Base-by-base conservation (phyloP, 2,797 vertebrate species). In the Buphagus erythrorhynchus region DNA sequence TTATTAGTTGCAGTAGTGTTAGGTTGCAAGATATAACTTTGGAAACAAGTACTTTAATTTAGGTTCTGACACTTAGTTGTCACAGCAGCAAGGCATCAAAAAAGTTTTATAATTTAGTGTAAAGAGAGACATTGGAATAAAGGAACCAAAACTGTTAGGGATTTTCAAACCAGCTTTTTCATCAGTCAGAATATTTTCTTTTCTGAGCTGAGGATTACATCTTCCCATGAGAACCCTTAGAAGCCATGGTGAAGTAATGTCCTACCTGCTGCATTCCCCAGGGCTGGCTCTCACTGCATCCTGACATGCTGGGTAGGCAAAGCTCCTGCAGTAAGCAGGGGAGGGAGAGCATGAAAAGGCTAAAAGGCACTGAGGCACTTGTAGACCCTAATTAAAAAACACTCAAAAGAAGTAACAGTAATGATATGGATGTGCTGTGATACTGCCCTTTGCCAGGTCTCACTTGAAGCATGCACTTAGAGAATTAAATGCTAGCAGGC, bases 1-100 rank as follows among this genome's bases (percentile, higher is more conserved):
- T 95, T 46, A 88, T 79, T 97, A 66, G 93, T 90, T 83, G 68
- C 49, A 72, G 78, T 95, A 92, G 94, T 78, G 52, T 97, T 98
- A 97, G 97, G 97, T 97, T 98, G 97, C 94, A 93, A 65, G 82
- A 91, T 73, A 36, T 2, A 90, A 88, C 52, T 93, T 93, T 7
- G 4, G 58, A 93, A 91, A 72, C 42, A 49, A 86, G 45, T 69
- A 14, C 12, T 71, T 88, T 65, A 82, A 67, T 85, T 89, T 80
- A 69, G 62, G 13, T 92, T 79, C 48, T 81, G 61, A 65, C 1
- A 2, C 26, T 73, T 29, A 49, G 66, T 87, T 91, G 77, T 96
- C 49, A 67, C 43, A 94, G 62, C 81, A 93, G 67, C 1, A 2
- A 82, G 35, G n/a, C 74, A 52, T 57, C 62, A 52, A 59, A 61